A percentile compares a stretch with the other conserved stretches of the same genome.
These are phyloP conservation scores for Tauraco erythrolophus DNA, from an alignment of 2,113 vertebrate species.

Conservation along the genomic window DNA sequence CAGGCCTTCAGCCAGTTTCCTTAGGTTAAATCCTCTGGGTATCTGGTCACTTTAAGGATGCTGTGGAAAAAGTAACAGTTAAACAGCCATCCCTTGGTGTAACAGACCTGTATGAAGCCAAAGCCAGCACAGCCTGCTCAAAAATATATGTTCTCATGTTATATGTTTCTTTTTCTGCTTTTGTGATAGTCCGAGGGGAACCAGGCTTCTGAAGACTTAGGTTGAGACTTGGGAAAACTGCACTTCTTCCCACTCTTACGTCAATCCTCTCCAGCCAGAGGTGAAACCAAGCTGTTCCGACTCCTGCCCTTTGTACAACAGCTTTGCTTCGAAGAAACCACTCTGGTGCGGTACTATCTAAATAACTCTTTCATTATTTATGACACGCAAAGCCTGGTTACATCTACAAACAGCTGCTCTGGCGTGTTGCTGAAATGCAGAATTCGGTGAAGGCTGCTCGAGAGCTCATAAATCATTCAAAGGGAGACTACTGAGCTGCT, in stretches of 20 bases:
- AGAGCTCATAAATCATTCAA: neutral
- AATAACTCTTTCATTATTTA: neutral
- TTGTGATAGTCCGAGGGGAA: neutral
- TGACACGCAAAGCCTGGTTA: neutral
- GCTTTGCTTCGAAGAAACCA: neutral
- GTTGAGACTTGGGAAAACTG: neutral
- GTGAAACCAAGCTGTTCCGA: neutral
- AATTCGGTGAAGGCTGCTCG: neutral
- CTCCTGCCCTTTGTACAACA: neutral
- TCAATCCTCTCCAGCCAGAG: neutral
- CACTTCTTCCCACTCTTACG: neutral
- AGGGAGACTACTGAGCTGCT: neutral
- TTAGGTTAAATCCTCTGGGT: neutral
- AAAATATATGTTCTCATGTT: neutral
- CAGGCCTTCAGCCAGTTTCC: neutral
- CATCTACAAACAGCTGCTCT: constrained; percentile 16
- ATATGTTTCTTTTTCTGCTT: neutral
- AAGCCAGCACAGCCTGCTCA: neutral
- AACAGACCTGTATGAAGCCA: neutral
- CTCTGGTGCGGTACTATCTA: neutral
- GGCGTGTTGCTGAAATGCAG: neutral
- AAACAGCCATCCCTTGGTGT: neutral
- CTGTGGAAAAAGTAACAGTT: neutral
- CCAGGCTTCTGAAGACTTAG: neutral
- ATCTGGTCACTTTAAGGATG: neutral